Percentiles rank a stretch among this genome's conserved stretches.
Evolutionary conservation across 2,888 invertebrate species (phyloP).

Genomic region (Eristalis arbustorum): DNA sequence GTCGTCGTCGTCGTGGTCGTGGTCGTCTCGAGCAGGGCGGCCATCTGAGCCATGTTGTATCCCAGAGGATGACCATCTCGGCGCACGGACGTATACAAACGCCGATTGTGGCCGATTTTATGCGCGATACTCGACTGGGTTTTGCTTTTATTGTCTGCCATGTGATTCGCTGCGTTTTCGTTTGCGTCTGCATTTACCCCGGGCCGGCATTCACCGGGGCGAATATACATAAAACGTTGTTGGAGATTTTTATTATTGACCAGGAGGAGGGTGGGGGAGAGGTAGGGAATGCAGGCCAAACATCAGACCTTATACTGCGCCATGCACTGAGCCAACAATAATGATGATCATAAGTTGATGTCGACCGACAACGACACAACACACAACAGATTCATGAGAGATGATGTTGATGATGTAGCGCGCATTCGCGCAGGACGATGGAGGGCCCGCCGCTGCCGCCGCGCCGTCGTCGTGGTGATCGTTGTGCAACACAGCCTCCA

Average conservation of each 20-base stretch:
- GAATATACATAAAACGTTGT: constrained; percentile 63
- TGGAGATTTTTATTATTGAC: constrained; percentile 51
- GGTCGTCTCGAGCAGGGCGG: constrained; percentile 33
- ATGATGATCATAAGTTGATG: constrained; percentile 71
- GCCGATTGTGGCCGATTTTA: constrained; percentile 70
- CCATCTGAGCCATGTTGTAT: constrained; percentile 56
- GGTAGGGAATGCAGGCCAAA: constrained; percentile 12
- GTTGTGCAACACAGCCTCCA: constrained; percentile 10
- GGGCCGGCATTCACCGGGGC: constrained; percentile 11
- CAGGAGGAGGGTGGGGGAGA: constrained; percentile 17
- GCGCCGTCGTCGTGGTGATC: background rate
- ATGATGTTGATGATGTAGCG: constrained; percentile 69
- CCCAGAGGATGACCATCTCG: constrained; percentile 56
- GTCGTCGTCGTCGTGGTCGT: background rate
- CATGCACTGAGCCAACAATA: constrained; percentile 67
- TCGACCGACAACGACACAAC: constrained; percentile 71
- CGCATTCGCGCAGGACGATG: constrained; percentile 15
- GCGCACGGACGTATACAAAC: constrained; percentile 56
- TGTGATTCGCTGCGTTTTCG: constrained; percentile 68
- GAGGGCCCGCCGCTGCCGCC: background rate
- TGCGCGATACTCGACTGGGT: constrained; percentile 56
- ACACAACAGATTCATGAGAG: constrained; percentile 70
- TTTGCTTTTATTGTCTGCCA: constrained; percentile 65
- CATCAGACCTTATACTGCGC: constrained; percentile 56
- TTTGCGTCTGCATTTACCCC: constrained; percentile 35